Conservation (phyloP, 1,140 invertebrate genomes). For the Macrobrachium nipponense region DNA sequence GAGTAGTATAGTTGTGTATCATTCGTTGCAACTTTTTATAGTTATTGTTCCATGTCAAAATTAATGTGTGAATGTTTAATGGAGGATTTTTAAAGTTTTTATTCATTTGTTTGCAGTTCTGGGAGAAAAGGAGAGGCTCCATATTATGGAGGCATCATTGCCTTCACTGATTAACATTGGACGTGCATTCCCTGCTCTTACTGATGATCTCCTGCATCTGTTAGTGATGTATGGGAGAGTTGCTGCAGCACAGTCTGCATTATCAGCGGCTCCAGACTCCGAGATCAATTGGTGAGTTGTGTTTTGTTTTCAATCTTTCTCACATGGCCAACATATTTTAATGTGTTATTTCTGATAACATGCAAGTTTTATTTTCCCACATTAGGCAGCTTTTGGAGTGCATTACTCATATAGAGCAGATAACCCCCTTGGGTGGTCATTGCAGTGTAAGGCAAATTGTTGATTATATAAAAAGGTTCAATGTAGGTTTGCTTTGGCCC, state of each 20-base stretch:
- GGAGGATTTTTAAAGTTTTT: not conserved
- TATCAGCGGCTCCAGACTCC: conserved; percentile 70
- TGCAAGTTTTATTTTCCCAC: too few relatives aligned
- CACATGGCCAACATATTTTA: too few relatives aligned
- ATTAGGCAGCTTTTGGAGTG: too few relatives aligned
- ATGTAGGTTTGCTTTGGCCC: too few relatives aligned
- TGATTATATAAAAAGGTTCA: too few relatives aligned
- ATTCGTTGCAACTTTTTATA: not conserved
- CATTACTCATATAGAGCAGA: too few relatives aligned
- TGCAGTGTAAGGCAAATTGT: too few relatives aligned
- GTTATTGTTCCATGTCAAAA: not conserved
- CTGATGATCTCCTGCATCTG: conserved; percentile 88
- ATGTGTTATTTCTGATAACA: too few relatives aligned
- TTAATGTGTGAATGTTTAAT: too few relatives aligned
- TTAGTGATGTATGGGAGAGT: conserved; percentile 88
- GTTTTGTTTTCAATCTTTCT: too few relatives aligned
- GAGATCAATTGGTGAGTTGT: conserved; percentile 42
- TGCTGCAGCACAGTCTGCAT: conserved; percentile 71
- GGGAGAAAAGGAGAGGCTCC: conserved; percentile 80
- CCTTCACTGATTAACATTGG: conserved; percentile 88
- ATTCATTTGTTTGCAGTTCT: conserved; percentile 74
- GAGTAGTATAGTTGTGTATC: too few relatives aligned
- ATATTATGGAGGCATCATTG: conserved; percentile 85
- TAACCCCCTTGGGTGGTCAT: too few relatives aligned
- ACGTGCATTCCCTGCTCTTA: conserved; percentile 90